These are phyloP conservation scores for Diadegma fenestrale DNA, from an alignment of 2,888 invertebrate genomes.

Conservation along the genomic window DNA sequence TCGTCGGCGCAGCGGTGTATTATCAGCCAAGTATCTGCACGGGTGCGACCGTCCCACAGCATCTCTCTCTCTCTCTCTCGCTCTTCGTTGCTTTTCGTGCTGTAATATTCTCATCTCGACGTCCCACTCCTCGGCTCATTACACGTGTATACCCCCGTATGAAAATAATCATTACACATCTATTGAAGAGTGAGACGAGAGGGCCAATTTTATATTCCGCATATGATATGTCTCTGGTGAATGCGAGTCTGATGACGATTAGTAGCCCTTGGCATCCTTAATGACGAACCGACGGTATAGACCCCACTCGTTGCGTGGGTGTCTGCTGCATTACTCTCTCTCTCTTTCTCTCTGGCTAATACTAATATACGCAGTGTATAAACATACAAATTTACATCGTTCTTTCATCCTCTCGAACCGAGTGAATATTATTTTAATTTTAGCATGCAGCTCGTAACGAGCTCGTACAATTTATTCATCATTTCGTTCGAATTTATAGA, in stretches of 20 bases:
- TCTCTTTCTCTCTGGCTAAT: conserved; percentile 8
- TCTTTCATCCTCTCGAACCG: not conserved
- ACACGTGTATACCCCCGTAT: conserved; percentile 70
- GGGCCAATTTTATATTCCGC: conserved; percentile 79
- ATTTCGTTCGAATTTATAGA: not conserved
- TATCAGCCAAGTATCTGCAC: conserved; percentile 60
- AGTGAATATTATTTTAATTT: not conserved
- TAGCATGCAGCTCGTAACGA: not conserved
- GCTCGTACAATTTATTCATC: not conserved
- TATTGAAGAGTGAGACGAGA: conserved; percentile 75
- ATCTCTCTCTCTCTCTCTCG: conserved; percentile 1
- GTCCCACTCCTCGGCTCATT: conserved; percentile 76
- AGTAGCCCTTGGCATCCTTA: conserved; percentile 78
- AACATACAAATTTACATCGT: conserved; percentile 19
- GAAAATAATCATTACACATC: conserved; percentile 82
- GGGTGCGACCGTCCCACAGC: conserved; percentile 22
- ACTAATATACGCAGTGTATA: conserved; percentile 11
- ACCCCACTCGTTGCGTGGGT: conserved; percentile 46
- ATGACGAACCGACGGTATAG: conserved; percentile 66
- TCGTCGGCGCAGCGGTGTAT: conserved; percentile 70
- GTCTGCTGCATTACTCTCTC: conserved; percentile 4
- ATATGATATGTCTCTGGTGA: conserved; percentile 75
- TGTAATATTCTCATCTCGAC: conserved; percentile 60
- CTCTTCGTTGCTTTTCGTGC: not conserved
- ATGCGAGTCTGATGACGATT: conserved; percentile 81